Percentiles rank a stretch among this genome's conserved stretches.
phyloP scores from a whole-genome alignment of 1,140 invertebrate genomes.

The Leguminivora glycinivorella region DNA sequence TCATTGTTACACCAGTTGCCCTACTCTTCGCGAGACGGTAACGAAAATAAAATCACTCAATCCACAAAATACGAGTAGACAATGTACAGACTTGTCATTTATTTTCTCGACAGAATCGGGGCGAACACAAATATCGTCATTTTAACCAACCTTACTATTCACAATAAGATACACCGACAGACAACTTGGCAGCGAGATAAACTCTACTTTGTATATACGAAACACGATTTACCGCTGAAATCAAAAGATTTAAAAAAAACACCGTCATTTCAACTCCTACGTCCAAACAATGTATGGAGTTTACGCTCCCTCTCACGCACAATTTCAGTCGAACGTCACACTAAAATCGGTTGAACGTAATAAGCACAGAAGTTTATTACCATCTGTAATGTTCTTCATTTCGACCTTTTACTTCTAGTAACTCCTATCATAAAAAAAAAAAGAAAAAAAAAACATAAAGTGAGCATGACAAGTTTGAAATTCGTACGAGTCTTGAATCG shows the following conservation, averaged over 20 bases:
- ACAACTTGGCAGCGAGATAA: neutral
- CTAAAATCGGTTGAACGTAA: neutral
- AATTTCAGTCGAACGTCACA: slow-evolving; percentile 20
- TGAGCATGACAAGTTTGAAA: neutral
- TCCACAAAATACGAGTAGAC: neutral
- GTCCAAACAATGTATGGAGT: slow-evolving; percentile 13
- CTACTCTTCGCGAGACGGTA: neutral
- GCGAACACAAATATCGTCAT: neutral
- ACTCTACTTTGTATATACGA: neutral
- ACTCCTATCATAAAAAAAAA: neutral
- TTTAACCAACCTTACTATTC: neutral
- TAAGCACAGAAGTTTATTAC: slow-evolving; percentile 7
- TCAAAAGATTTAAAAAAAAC: neutral
- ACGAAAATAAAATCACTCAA: slow-evolving; percentile 3
- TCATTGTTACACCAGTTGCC: neutral
- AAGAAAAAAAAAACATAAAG: neutral
- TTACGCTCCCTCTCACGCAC: slow-evolving; percentile 18
- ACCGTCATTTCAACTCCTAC: neutral
- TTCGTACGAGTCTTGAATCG: neutral
- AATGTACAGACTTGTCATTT: slow-evolving; percentile 15
- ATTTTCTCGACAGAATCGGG: neutral
- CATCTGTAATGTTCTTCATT: neutral
- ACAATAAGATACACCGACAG: neutral
- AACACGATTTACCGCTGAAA: neutral
- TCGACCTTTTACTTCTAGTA: neutral